A percentile compares a stretch with the other conserved stretches of the same genome.
Conservation (phyloP, 92 coral and sea anemone genomes). For the Phenganax subtilis region DNA sequence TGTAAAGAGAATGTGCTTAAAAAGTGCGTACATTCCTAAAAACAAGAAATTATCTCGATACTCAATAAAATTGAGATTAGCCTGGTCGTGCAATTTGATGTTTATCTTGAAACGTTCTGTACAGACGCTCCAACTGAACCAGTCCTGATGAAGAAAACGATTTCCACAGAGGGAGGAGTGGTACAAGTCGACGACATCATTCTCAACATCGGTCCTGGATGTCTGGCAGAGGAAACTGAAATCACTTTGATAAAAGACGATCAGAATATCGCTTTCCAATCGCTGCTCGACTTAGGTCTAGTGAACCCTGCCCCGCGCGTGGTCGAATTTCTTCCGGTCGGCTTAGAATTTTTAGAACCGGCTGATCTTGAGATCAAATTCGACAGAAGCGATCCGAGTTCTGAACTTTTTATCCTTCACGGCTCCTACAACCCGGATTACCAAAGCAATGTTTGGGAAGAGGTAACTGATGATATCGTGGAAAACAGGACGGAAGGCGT, state of each 20-base stretch:
- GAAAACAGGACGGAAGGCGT: not conserved
- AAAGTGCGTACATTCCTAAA: too few species aligned
- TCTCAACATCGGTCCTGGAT: conserved; percentile 3
- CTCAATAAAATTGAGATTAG: too few species aligned
- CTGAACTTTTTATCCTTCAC: conserved; percentile 14
- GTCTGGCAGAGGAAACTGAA: conserved; percentile 11
- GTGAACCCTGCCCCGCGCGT: not conserved
- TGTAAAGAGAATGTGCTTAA: too few species aligned
- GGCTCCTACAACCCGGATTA: not conserved
- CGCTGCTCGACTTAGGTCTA: conserved; percentile 10
- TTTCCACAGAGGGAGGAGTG: conserved; percentile 25
- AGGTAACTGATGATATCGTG: not conserved
- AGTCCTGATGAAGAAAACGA: conserved; percentile 3
- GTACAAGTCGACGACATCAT: conserved; percentile 12
- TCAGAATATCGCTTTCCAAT: not conserved
- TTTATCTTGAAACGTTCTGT: not conserved
- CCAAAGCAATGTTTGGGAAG: not conserved
- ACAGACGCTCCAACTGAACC: not conserved
- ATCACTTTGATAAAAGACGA: conserved; percentile 7
- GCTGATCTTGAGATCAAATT: not conserved
- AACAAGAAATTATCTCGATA: too few species aligned
- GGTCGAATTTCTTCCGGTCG: conserved; percentile 14
- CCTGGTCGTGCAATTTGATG: too few species aligned
- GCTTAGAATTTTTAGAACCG: not conserved
- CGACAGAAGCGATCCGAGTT: not conserved